Percentiles rank a stretch among this genome's conserved stretches.
These are phyloP conservation scores for Drosophila malerkotliana DNA, from an alignment of 1,140 invertebrate species.

Conservation along the genomic window DNA sequence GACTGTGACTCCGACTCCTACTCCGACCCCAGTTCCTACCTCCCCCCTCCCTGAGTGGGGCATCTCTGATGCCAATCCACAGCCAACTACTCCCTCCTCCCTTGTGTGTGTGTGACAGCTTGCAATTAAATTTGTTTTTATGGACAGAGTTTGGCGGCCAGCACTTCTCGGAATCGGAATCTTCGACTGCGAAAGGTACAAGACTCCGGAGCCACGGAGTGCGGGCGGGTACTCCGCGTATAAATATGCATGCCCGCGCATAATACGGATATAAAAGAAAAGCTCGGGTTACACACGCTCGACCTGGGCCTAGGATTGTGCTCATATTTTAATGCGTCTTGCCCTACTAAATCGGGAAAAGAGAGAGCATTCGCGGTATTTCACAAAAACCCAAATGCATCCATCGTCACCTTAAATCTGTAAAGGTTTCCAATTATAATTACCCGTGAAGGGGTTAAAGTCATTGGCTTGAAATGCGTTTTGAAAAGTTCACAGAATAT, in stretches of 20 bases:
- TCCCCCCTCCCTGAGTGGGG: constrained; percentile 4
- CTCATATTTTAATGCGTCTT: constrained; percentile 66
- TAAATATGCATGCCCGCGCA: constrained; percentile 79
- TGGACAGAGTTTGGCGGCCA: constrained; percentile 49
- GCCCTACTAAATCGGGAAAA: constrained; percentile 41
- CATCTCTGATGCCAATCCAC: constrained; percentile 34
- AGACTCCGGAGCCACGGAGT: constrained; percentile 14
- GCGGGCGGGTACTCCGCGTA: constrained; percentile 25
- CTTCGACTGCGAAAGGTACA: constrained; percentile 49
- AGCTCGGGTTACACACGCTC: constrained; percentile 72
- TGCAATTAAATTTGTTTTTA: constrained; percentile 82
- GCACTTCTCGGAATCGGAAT: constrained; percentile 80
- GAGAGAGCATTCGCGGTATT: constrained; percentile 17
- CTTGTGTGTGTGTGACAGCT: constrained; percentile 68
- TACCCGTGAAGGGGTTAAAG: background rate
- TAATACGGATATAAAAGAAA: constrained; percentile 75
- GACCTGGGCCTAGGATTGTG: constrained; percentile 61
- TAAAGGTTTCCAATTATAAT: constrained; percentile 16
- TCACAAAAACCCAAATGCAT: constrained; percentile 32
- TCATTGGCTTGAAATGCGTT: background rate
- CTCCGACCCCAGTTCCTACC: constrained; percentile 25
- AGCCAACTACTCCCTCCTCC: constrained; percentile 30
- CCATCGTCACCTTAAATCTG: constrained; percentile 13
- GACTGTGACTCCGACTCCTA: constrained; percentile 6
- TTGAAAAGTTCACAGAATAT: background rate